Conservation (phyloP, 2,888 invertebrate genomes). For the Megaustenia siamemsis region DNA sequence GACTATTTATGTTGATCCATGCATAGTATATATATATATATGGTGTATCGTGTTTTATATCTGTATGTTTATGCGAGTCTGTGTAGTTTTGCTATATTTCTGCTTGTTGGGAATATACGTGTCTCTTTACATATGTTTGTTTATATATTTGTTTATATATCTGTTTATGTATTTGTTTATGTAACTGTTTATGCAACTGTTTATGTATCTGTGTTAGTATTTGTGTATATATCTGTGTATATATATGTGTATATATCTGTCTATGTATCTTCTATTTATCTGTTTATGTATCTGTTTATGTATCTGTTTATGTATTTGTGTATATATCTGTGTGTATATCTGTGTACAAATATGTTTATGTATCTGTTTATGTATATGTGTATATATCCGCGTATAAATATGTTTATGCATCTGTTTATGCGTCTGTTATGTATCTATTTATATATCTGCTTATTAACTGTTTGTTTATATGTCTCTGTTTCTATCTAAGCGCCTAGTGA, state of each 20-base stretch:
- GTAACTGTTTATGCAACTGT: background rate
- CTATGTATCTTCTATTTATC: background rate
- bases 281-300: background rate
- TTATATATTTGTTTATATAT: background rate
- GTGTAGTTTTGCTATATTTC: too few relatives aligned
- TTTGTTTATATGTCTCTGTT: slow-evolving; percentile 60
- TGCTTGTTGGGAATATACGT: too few relatives aligned
- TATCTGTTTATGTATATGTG: background rate
- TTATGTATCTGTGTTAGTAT: background rate
- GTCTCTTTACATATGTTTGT: too few relatives aligned
- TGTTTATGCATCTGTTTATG: background rate
- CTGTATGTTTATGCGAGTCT: too few relatives aligned
- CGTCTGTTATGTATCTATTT: too few relatives aligned
- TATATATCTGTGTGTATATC: background rate
- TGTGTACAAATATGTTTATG: background rate
- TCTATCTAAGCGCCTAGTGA: too few relatives aligned
- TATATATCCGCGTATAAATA: background rate
- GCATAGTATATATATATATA: too few relatives aligned
- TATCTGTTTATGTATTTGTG: background rate
- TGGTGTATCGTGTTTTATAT: too few relatives aligned
- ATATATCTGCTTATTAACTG: background rate
- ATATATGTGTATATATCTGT: background rate
- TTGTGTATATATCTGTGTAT: background rate
- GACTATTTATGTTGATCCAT: too few relatives aligned
- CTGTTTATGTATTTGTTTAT: background rate